These are phyloP conservation scores for Fissipunctia ypsillon DNA, from an alignment of 2,888 invertebrate species.

Conservation along the genomic window DNA sequence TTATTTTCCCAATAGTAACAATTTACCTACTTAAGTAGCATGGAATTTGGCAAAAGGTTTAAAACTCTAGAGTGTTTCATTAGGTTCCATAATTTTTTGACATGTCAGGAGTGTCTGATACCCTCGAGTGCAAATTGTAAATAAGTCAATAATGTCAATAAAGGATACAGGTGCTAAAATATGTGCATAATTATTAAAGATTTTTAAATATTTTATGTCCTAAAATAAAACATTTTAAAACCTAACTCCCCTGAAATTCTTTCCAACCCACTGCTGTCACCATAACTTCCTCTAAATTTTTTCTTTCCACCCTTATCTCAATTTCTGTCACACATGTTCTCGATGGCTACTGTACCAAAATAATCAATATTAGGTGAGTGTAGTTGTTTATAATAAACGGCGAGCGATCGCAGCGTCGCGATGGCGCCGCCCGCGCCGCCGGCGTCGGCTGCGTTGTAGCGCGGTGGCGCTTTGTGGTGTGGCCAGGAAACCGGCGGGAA, in stretches of 20 bases:
- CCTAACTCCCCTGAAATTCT: not conserved
- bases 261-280: not conserved
- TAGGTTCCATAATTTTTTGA: not conserved
- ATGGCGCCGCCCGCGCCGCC: constrained; percentile 67
- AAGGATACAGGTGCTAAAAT: not conserved
- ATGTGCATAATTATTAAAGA: not conserved
- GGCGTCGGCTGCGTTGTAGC: constrained; percentile 68
- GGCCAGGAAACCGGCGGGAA: constrained; percentile 44
- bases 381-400: constrained; percentile 75
- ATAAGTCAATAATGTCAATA: too few species aligned
- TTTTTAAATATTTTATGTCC: not conserved
- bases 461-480: constrained; percentile 61
- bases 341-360: constrained; percentile 67
- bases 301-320: constrained; percentile 21
- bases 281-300: constrained; percentile 12
- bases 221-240: not conserved
- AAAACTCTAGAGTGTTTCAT: not conserved
- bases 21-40: not conserved
- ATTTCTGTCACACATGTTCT: constrained; percentile 51
- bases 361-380: constrained; percentile 73
- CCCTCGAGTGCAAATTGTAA: not conserved
- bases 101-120: not conserved
- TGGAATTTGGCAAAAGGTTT: not conserved
- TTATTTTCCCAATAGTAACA: not conserved
- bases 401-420: constrained; percentile 67